phyloP scores from a whole-genome alignment of 2,113 vertebrate genomes.

The Centropus unirufus region DNA sequence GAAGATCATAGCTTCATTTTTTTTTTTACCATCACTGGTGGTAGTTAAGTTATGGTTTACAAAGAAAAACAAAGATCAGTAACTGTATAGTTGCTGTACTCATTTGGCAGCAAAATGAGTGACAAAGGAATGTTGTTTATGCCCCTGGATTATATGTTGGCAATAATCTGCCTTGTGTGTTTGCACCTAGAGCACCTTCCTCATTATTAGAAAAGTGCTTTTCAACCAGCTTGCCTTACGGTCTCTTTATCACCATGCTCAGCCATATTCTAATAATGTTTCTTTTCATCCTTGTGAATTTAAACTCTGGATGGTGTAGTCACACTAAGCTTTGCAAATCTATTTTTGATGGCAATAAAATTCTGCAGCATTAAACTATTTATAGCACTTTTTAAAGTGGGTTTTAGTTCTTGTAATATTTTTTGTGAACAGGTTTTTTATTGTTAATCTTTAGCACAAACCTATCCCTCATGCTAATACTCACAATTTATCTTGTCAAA shows the following conservation, averaged over 20 bases:
- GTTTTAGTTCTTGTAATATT: background rate
- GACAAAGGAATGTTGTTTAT: constrained; percentile 10
- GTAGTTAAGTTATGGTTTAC: background rate
- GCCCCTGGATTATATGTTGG: background rate
- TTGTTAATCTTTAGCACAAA: constrained; percentile 12
- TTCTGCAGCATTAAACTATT: constrained; percentile 1
- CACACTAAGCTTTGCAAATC: background rate
- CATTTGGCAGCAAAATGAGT: constrained; percentile 2
- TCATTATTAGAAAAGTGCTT: constrained; percentile 30
- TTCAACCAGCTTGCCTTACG: background rate
- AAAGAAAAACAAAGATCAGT: background rate
- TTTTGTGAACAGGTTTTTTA: background rate
- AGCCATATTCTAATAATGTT: background rate
- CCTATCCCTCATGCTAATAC: background rate
- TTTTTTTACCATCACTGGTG: background rate
- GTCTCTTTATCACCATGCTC: background rate
- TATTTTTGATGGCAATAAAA: constrained; percentile 3
- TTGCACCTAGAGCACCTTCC: background rate
- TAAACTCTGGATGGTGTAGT: constrained; percentile 12
- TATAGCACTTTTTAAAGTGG: background rate
- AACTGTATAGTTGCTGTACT: background rate
- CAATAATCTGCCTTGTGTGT: background rate
- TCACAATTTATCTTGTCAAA: constrained; percentile 18
- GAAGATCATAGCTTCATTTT: background rate
- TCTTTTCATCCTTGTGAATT: constrained; percentile 28